Evolutionary conservation across 2,113 vertebrate species (phyloP).

Genomic region (Columba livia): DNA sequence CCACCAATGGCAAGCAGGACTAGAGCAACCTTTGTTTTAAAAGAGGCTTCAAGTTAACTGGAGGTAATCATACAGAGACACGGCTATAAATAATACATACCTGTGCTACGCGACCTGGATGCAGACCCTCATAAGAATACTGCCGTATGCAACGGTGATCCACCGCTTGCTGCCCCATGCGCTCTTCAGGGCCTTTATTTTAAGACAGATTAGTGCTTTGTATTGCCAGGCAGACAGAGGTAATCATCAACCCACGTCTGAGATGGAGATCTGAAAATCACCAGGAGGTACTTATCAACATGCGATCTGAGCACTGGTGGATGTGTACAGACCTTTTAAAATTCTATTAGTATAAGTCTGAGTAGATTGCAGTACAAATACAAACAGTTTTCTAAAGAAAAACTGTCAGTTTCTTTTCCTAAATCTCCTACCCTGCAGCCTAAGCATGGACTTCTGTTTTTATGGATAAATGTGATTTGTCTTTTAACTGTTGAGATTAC

Average conservation of each 20-base stretch:
- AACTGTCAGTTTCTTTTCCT: conserved; percentile 13
- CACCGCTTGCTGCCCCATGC: fast-evolving
- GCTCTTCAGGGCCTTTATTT: neutral
- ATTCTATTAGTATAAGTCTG: conserved; percentile 55
- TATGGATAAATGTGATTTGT: conserved; percentile 38
- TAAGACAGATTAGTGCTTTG: conserved; percentile 9
- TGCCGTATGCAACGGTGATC: neutral
- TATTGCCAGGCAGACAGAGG: neutral
- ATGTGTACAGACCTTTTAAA: conserved; percentile 50
- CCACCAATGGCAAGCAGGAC: neutral
- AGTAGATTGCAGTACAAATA: conserved; percentile 3
- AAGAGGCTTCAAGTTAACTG: conserved; percentile 38
- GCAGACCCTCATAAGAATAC: neutral
- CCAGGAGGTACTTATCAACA: neutral
- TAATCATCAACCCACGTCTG: neutral
- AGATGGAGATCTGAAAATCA: conserved; percentile 26
- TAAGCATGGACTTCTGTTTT: conserved; percentile 36
- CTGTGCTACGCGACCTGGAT: neutral
- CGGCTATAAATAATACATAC: conserved; percentile 33
- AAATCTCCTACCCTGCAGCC: conserved; percentile 39
- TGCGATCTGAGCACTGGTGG: neutral
- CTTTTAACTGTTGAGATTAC: conserved; percentile 55
- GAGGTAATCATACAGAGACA: conserved; percentile 17
- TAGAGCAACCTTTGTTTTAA: conserved; percentile 45
- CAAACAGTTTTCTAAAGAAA: conserved; percentile 38